Conservation (phyloP, 2,113 vertebrate species). For the Limnothrissa miodon region DNA sequence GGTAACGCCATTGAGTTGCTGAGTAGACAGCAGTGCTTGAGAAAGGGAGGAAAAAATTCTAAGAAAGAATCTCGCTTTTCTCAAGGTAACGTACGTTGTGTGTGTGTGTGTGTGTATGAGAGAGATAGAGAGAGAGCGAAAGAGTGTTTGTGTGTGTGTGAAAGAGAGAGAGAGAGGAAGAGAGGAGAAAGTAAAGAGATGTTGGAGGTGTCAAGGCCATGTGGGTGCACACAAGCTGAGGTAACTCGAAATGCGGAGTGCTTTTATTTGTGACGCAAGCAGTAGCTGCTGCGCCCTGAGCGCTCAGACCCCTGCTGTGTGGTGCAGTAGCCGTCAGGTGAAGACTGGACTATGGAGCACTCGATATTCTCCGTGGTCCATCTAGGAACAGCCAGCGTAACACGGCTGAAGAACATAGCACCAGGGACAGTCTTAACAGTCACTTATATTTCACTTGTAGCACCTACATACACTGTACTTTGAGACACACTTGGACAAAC, state of each 20-base stretch:
- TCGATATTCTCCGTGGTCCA: not conserved
- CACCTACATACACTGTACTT: no score
- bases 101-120: not conserved
- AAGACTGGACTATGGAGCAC: not conserved
- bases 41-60: not conserved
- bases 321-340: not conserved
- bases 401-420: no score
- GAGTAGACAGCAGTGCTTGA: conserved; percentile 6
- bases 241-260: not conserved
- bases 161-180: not conserved
- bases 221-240: not conserved
- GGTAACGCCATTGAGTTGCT: conserved; percentile 31
- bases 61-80: not conserved
- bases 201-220: not conserved
- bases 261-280: not conserved
- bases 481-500: no score
- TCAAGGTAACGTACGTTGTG: not conserved
- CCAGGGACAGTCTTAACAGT: not conserved
- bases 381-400: no score
- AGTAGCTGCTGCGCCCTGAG: not conserved
- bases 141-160: not conserved
- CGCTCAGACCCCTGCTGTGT: not conserved
- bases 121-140: no score
- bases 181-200: not conserved
- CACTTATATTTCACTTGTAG: not conserved